Base-by-base conservation (phyloP, 2,888 invertebrate species). In the Suillia variegata region DNA sequence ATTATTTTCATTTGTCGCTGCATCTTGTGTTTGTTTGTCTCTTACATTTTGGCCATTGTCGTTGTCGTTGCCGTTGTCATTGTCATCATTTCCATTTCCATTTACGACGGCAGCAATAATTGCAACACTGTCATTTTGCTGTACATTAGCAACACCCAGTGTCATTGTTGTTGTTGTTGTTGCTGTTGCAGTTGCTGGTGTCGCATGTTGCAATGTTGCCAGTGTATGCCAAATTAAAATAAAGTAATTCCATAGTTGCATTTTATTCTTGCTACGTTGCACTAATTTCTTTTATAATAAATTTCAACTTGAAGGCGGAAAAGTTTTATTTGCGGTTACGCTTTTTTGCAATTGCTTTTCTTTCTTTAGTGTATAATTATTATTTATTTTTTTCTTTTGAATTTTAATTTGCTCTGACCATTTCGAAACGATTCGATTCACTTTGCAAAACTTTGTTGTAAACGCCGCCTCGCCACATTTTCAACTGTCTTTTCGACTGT, bases 71-170 rank as follows among this genome's bases (percentile, higher is more conserved):
- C 6, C 12, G 31, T 31, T n/a, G n/a, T n/a, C n/a, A n/a, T n/a
- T n/a, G n/a, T n/a, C n/a, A n/a, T n/a, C n/a, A n/a, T 26, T 26
- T 26, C 10, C 26, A 26, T 26, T 5, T 26, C 10, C 26, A 26
- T 26, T 26, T 26, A 26, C 26, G 5, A 10, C 26, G 20, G 33
- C n/a, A 15, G 26, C 55, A 47, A 47, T 49, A 17, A 45, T 15
- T 57, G 59, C 55, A 52, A 48, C 59, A 56, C 45, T 56, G 59
- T 56, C 59, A 47, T 54, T 54, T 45, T 50, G 59, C 42, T 54
- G 59, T 54, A 59, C 50, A 51, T 51, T 8, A 38, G 38, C 10
- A 38, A 3, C 38, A n/a, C 38, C n/a, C n/a, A n/a, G 6, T 38
- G 38, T 38, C 13, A 38, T n/a, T 38, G 13, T 38, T 58, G 47